Percentiles rank a stretch among this genome's conserved stretches.
Conservation (phyloP, 2,113 vertebrate species). For the Colius striatus region DNA sequence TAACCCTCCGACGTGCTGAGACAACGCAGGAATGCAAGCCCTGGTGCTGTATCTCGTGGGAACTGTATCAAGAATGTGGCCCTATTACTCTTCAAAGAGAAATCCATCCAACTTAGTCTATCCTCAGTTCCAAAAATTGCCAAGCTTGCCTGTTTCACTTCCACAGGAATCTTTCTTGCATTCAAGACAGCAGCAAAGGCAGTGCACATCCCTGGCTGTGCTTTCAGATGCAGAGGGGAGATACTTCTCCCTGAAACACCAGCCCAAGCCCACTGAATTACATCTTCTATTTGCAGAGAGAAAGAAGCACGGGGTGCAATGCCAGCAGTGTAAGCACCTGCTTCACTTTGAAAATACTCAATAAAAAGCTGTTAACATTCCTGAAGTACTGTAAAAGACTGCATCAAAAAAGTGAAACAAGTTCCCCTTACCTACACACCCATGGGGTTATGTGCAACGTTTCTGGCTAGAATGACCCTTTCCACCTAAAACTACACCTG, state of each 20-base stretch:
- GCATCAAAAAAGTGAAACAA: neutral
- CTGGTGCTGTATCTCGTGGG: neutral
- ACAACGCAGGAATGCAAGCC: neutral
- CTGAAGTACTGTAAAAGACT: neutral
- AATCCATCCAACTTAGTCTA: neutral
- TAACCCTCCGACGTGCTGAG: neutral
- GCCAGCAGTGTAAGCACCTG: neutral
- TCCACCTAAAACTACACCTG: neutral
- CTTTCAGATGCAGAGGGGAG: neutral
- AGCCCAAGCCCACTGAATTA: neutral
- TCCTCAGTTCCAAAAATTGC: neutral
- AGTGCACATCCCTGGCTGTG: fast-evolving
- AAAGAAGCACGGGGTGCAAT: neutral
- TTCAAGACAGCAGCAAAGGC: neutral
- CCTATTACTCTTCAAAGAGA: neutral
- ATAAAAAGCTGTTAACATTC: neutral
- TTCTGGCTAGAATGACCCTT: neutral
- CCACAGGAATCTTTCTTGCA: neutral
- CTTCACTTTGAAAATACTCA: neutral
- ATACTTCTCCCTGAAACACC: neutral
- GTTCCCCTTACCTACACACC: neutral
- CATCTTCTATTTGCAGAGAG: neutral
- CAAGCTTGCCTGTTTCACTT: neutral
- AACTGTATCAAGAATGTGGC: neutral
- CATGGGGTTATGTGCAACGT: fast-evolving